phyloP scores from a whole-genome alignment of 2,797 vertebrate genomes.

The Ptychobarbus kaznakovi region DNA sequence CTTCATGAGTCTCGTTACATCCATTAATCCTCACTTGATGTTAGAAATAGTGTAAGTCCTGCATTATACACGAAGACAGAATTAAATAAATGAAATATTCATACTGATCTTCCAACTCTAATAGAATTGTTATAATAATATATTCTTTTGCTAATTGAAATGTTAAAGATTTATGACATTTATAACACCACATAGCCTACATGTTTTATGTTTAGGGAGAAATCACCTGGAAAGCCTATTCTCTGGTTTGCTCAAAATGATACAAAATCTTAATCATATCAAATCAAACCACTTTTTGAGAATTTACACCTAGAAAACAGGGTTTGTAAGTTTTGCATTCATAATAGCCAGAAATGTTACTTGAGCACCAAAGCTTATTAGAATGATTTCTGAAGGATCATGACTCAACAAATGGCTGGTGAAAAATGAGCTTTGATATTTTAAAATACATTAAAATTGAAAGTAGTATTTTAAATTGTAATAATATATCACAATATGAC shows the following conservation, averaged over 20 bases:
- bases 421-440: neutral
- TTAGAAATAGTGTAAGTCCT: neutral
- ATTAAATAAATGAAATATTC: conserved; percentile 15
- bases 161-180: neutral
- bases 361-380: too few relatives aligned
- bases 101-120: neutral
- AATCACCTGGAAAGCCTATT: neutral
- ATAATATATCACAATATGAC: neutral
- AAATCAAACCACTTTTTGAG: neutral
- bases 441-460: neutral
- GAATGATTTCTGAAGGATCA: neutral
- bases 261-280: neutral
- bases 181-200: neutral
- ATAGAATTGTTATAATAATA: neutral
- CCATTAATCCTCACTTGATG: neutral
- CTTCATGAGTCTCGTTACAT: neutral
- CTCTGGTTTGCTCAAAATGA: neutral
- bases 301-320: too few relatives aligned
- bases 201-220: neutral
- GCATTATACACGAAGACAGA: neutral
- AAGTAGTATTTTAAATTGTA: neutral
- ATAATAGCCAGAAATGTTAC: too few relatives aligned
- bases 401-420: neutral
- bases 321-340: too few relatives aligned
- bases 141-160: conserved; percentile 19